Evolutionary conservation across 37 sponge, comb jelly and placozoan genomes (phyloP), one percentile per base, ranked within the genome.

Genomic region (Aphrocallistes beatrix): DNA sequence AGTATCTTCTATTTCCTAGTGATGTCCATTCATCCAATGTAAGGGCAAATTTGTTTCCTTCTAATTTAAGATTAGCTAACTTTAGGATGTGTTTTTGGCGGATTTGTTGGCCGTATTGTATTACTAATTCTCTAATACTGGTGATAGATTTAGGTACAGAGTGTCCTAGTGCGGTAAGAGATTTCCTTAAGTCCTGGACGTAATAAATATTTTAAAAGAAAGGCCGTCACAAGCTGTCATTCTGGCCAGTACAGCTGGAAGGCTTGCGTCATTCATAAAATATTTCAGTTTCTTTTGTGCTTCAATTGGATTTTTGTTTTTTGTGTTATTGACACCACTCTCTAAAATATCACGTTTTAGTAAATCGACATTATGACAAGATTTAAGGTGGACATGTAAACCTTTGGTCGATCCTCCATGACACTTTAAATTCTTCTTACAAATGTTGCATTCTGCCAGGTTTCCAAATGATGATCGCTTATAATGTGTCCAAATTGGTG

Each of bases 351-450:
- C n/a, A 60, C 75, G 75, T 60, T 60, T 60, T 60, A 60, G 10
- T 60, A 60, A 28, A 60, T 60, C 75, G n/a, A 60, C n/a, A 19
- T 60, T 60, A 60, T 60, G 75, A 60, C 75, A 60, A 60, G 75
- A 19, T 60, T 60, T 60, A 60, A 60, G 75, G 75, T 60, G 75
- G 75, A 60, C 75, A 60, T 60, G 75, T 30, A 60, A 60, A 60
- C 75, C 75, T 13, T 60, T 60, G 75, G 75, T 60, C n/a, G 17
- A 60, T 60, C 75, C 75, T 60, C 75, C 75, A 60, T 60, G 75
- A 60, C 75, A 60, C 75, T 60, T 60, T 60, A 60, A 30, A 13
- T 60, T 60, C 21, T 13, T 60, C 75, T 60, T 28, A 60, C 75
- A 60, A 13, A 60, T 60, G 1, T 60, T 60, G 75, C 75, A 60